phyloP scores from a whole-genome alignment of 2,113 vertebrate species.

The Sialia sialis region DNA sequence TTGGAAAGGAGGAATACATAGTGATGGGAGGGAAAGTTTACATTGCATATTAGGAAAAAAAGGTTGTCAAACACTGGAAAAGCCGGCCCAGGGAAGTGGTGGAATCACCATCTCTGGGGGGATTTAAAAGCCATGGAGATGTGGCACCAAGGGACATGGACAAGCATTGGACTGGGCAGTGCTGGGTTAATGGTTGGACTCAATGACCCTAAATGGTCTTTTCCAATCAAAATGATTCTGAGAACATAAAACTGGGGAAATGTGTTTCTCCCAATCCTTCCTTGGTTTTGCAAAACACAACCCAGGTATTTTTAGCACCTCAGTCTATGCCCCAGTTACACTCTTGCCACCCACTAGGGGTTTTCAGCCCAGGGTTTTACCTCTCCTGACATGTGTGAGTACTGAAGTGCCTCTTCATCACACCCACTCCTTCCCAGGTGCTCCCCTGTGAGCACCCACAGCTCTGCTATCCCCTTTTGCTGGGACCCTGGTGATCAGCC shows the following conservation, averaged over 20 bases:
- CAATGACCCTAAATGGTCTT: background rate
- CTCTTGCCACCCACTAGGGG: background rate
- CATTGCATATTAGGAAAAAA: background rate
- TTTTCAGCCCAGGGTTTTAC: background rate
- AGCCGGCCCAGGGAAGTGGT: background rate
- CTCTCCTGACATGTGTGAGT: background rate
- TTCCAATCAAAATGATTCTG: background rate
- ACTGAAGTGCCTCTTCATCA: background rate
- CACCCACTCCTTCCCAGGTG: background rate
- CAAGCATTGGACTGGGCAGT: background rate
- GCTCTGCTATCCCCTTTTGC: accelerated
- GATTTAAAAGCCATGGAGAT: background rate
- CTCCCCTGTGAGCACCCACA: background rate
- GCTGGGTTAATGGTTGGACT: background rate
- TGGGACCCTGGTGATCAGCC: background rate
- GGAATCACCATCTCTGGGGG: background rate
- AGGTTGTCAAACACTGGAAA: background rate
- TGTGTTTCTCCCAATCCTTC: background rate
- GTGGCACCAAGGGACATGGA: background rate
- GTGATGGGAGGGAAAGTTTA: background rate
- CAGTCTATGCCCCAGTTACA: background rate
- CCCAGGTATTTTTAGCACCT: background rate
- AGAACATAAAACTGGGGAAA: background rate
- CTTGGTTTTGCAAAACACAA: background rate
- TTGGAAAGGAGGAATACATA: background rate